Base-by-base conservation (phyloP, 2,888 invertebrate species). In the Lasioglossum leucozonium region DNA sequence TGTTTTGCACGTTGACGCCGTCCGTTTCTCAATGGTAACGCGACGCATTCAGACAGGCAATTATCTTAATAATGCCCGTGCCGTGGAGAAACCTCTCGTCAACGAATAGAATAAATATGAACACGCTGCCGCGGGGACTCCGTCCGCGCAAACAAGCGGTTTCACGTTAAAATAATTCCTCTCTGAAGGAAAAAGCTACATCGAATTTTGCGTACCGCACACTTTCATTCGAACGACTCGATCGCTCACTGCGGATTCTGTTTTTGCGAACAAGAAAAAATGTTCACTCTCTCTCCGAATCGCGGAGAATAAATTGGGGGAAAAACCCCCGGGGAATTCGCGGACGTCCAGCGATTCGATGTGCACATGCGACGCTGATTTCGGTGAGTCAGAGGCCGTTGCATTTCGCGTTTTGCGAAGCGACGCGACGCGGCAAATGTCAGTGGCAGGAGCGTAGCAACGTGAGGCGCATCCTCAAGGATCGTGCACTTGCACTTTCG, bases 401-500 rank as follows among this genome's bases (percentile, higher is more conserved):
- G 82, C 79, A 74, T 72, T n/a, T 80, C 72, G 82, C 80, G 84
- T 79, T 84, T 88, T 42, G 75, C 82, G n/a, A n/a, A n/a, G n/a
- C n/a, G n/a, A n/a, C 5, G 11, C 10, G 34, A 34, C 22, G 55
- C 30, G 75, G 86, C 84, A 90, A 90, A 90, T 90, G 90, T 90
- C 88, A 88, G 90, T 88, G 90, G 84, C 90, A 87, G 88, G 85
- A 86, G 85, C 85, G 87, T 88, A 84, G 34, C 86, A 84, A 87
- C 91, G 88, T 87, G 91, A 88, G 82, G 71, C 67, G 91, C 88
- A 91, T 91, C 89, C 84, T 79, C 81, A 75, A 84, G 81, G 37
- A 83, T 72, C 79, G 86, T 88, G 90, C 89, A 90, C 90, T 90
- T 90, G 88, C 89, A 90, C 90, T 90, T 90, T 90, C 90, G 87